Evolutionary conservation across 2,888 invertebrate species (phyloP), one percentile per base, ranked within the genome.

Genomic region (Teleogryllus oceanicus): DNA sequence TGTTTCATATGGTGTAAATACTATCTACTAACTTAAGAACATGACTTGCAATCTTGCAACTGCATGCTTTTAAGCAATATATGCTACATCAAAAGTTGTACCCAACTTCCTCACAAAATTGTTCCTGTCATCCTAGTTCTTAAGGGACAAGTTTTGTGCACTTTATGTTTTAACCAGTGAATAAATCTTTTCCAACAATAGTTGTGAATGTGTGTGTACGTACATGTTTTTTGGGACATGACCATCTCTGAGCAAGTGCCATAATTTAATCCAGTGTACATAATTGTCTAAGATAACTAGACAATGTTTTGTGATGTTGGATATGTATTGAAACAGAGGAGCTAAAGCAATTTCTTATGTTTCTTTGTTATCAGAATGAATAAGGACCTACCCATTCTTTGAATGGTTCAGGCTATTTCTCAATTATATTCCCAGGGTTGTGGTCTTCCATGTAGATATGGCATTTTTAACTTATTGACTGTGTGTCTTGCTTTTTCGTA

Each of bases 361-460:
- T 37, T 37, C 24, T 37, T 37, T 37, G 24, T 37, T 37, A 37
- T 37, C 24, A 37, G 24, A 37, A 37, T 37, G 24, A 37, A 37
- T 37, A 37, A 37, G 24, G 24, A 37, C 24, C 24, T 37, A 37
- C 24, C 24, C 24, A 37, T 37, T 62, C 18, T 2, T 62, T 62
- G 13, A 62, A 62, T 62, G 62, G 18, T 62, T 13, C 18, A 62
- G 18, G 13, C 62, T 62, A 62, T 62, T 62, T 62, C 18, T 62
- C 62, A 62, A 62, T 16, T 62, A 18, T 62, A 62, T 62, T 62
- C 62, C 18, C 18, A 13, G 18, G 18, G 62, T 62, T 62, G 62
- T 62, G 62, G 62, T 62, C 62, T 62, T 62, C 62, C 62, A 62
- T 62, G 62, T 62, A 62, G 62, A 62, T 62, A 62, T 62, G 62